Base-by-base conservation (phyloP, 1,140 invertebrate species). In the Samia ricini region DNA sequence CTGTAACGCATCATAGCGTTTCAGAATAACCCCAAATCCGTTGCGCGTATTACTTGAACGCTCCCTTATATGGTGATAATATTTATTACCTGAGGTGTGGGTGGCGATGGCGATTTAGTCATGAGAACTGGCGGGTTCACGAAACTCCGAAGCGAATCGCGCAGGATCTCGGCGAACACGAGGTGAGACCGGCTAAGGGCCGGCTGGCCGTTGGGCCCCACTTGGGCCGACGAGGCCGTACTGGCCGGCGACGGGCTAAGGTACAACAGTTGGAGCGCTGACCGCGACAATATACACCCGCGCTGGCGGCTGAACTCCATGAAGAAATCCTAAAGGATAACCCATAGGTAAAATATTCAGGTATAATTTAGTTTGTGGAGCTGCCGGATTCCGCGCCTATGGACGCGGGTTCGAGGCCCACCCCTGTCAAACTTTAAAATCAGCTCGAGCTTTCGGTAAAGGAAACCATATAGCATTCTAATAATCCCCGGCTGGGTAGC, bases 261-360 rank as follows among this genome's bases (percentile, higher is more conserved):
- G 81, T 97, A 97, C 22, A 97, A 85, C 51, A 97, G 93, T 89
- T 99, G 97, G 21, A 98, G 85, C 56, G 98, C 94, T 24, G 97
- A 98, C 66, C 98, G 93, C 0, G 98, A 98, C n/a, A 99, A 91
- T 63, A 99, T 97, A 91, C 98, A 99, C 0, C 98, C 97, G 61
- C 95, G 94, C 78, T 96, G 95, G 24, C 94, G 93, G 78, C 96
- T 97, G 82, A 99, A 98, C 79, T 98, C 96, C 79, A 97, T 95
- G 85, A 99, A 98, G 82, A 98, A 97, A 83, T 99, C 97, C 96
- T 98, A 79, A 0, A 69, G 60, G 8, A n/a, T 29, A 29, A 2
- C 26, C 26, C 26, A 29, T 8, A 33, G 10, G 18, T 48, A 48
- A 48, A 48, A 48, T 48, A 48, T 48, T 48, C 10, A n/a, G n/a